Percentiles rank a stretch among this genome's conserved stretches.
Conservation (phyloP, 1,140 invertebrate genomes). For the Dendroctonus valens region DNA sequence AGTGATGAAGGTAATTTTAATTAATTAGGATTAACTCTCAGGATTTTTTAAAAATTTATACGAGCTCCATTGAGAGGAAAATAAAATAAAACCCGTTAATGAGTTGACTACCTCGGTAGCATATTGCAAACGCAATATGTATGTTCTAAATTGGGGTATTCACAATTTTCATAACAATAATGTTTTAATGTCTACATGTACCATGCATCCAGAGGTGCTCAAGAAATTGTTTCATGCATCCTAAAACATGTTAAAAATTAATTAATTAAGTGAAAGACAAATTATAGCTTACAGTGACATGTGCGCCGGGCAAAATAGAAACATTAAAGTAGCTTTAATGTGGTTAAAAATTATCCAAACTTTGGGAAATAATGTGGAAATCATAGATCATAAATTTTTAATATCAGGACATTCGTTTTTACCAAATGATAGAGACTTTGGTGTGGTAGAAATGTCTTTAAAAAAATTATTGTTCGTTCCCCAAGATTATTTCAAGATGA, state of each 20-base stretch:
- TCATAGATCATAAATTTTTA: constrained; percentile 24
- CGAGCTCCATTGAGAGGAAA: not conserved
- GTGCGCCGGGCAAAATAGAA: constrained; percentile 27
- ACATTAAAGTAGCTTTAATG: constrained; percentile 6
- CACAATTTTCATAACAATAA: constrained; percentile 8
- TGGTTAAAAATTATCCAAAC: too few relatives aligned
- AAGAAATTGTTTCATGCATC: constrained; percentile 26
- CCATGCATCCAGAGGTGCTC: constrained; percentile 22
- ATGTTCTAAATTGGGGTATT: constrained; percentile 24
- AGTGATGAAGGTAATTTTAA: too few relatives aligned
- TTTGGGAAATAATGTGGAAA: not conserved
- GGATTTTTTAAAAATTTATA: too few relatives aligned
- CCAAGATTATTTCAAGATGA: constrained; percentile 24
- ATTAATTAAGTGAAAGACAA: not conserved
- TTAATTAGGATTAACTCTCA: too few relatives aligned
- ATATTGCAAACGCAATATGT: constrained; percentile 27
- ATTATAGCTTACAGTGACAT: constrained; percentile 14
- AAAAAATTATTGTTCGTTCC: constrained; percentile 11
- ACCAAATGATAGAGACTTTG: constrained; percentile 26
- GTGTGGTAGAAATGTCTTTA: constrained; percentile 3
- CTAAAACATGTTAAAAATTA: constrained; percentile 10
- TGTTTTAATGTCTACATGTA: constrained; percentile 17
- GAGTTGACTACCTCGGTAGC: constrained; percentile 13
- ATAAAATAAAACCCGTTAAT: not conserved
- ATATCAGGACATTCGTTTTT: constrained; percentile 16